phyloP scores from a whole-genome alignment of 2,888 invertebrate genomes.

The Hermodice carunculata region DNA sequence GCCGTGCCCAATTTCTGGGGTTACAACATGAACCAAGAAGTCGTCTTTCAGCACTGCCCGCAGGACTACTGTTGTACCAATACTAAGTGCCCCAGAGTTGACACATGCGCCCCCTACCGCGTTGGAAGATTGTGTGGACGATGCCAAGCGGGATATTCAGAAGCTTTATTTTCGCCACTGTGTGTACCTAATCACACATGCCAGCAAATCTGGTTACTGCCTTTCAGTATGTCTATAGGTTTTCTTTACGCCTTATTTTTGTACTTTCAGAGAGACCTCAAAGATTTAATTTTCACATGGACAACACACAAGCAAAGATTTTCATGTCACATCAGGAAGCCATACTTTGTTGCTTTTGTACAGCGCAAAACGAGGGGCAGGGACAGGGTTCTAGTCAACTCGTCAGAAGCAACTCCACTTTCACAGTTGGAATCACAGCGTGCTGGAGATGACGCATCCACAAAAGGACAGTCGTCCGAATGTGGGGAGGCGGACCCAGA shows the following conservation, averaged over 20 bases:
- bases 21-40: background rate
- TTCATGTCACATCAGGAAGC: background rate
- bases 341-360: too few species aligned
- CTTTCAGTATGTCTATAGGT: conserved; percentile 7
- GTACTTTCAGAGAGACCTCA: conserved; percentile 24
- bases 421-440: background rate
- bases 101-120: conserved; percentile 25
- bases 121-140: conserved; percentile 31
- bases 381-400: conserved; percentile 1
- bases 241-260: conserved; percentile 25
- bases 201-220: conserved; percentile 15
- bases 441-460: background rate
- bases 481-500: background rate
- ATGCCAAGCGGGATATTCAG: conserved; percentile 28
- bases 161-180: conserved; percentile 28
- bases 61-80: conserved; percentile 25
- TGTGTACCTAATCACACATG: conserved; percentile 29
- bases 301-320: background rate
- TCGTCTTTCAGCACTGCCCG: conserved; percentile 30
- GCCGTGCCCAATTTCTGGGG: conserved; percentile 34
- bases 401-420: background rate
- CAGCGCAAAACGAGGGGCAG: background rate
- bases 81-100: conserved; percentile 8
- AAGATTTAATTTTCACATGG: conserved; percentile 10
- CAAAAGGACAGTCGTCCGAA: background rate